Base-by-base conservation (phyloP, 2,888 invertebrate genomes). In the Asteroscopus sphinx region DNA sequence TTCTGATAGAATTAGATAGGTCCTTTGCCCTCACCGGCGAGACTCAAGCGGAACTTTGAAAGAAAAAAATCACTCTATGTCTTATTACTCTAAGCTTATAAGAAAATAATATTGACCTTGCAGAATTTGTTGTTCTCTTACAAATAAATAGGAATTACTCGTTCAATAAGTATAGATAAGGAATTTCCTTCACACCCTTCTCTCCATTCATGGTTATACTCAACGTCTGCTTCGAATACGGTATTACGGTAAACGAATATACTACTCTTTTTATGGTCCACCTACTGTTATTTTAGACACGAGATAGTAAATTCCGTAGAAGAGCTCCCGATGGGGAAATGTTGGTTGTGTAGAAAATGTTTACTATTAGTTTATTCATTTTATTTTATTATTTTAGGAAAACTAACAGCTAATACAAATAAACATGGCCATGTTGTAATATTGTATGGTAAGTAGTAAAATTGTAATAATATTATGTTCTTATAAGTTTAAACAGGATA, bases 191-290 rank as follows among this genome's bases (percentile, higher is more conserved):
- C 59, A 47, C 59, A 59, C 52, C 30, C 49, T 15, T 32, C 40
- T 39, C 44, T 51, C 61, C 55, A 64, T 72, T 61, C 61, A 66
- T 68, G 62, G 67, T 58, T 71, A 69, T 65, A 49, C 51, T 55
- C 58, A 40, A 65, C 53, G 65, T 79, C 69, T 68, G 60, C 62
- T 59, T 46, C 55, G 75, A 73, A 79, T 80, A 58, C 57, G 25
- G 51, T 52, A 57, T 64, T 63, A 69, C 54, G 55, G 63, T 60
- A 68, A 73, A 63, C 65, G 58, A 69, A 67, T 73, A 73, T 47
- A 59, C 59, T 61, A 36, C 28, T 51, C 44, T 70, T 56, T 77
- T 70, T 77, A 80, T 72, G 58, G 53, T 44, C 70, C 58, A 66
- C 62, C 69, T 73, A 44, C 48, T 47, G 58, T 64, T 61, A 58